Evolutionary conservation across 1,140 invertebrate species (phyloP).

Genomic region (Maconellicoccus hirsutus): DNA sequence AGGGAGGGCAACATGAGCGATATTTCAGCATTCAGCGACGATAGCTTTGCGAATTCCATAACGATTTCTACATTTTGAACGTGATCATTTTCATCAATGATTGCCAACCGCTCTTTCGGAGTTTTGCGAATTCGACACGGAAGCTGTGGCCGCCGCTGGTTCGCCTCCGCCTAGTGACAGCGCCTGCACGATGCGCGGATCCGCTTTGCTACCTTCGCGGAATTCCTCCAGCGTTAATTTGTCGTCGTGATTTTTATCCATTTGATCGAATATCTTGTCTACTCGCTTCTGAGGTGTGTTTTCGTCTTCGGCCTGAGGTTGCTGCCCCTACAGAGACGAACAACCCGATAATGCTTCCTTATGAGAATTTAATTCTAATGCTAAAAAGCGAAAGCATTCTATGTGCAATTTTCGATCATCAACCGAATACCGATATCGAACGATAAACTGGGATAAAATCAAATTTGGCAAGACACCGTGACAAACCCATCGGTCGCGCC

Average conservation of each 20-base stretch:
- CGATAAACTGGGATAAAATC: background rate
- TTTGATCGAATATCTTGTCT: slow-evolving; percentile 94
- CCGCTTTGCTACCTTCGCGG: slow-evolving; percentile 94
- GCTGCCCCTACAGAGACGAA: slow-evolving; percentile 77
- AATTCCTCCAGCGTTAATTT: slow-evolving; percentile 95
- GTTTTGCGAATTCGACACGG: background rate
- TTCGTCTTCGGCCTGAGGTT: slow-evolving; percentile 79
- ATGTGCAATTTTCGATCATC: too few species aligned
- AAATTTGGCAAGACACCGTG: background rate
- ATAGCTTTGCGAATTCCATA: too few species aligned
- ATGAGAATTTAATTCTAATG: too few species aligned
- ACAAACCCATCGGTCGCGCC: too few species aligned
- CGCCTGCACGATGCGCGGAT: slow-evolving; percentile 96
- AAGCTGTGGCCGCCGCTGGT: slow-evolving; percentile 1
- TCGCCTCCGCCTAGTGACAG: slow-evolving; percentile 55
- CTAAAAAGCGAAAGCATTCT: too few species aligned
- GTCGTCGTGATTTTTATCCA: slow-evolving; percentile 98
- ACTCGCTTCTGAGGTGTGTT: slow-evolving; percentile 92
- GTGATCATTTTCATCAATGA: background rate
- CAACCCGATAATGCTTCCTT: too few species aligned
- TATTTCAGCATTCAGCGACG: too few species aligned
- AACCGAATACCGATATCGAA: too few species aligned
- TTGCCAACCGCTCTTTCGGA: background rate
- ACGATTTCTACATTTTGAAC: too few species aligned
- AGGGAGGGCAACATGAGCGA: too few species aligned